Base-by-base conservation (phyloP, 2,797 vertebrate genomes). In the Crenichthys baileyi region DNA sequence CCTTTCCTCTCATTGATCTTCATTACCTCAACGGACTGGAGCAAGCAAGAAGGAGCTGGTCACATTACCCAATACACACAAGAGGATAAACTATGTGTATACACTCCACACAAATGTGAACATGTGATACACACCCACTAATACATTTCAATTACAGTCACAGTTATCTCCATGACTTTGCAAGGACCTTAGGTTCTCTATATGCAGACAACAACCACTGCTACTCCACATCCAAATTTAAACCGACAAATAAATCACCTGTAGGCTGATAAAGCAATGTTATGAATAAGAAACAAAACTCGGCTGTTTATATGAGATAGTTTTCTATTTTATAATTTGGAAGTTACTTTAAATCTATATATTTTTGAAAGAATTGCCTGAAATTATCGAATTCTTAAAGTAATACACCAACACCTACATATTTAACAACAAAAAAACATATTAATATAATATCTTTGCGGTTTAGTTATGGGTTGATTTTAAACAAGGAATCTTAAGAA, bases 1-100 rank as follows among this genome's bases (percentile, higher is more conserved):
- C 93, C 88, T 88, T 92, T 90, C 91, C 90, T 94, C 91, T 92
- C 93, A 95, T 95, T 96, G 95, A 95, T 96, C 95, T 94, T 95
- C 94, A 95, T 96, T 95, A 95, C 90, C 90, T 91, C 78, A 83
- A 87, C 87, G 91, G 90, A 92, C 90, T 91, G 79, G 77, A 90
- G 84, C 80, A 70, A 88, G 85, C 83, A 79, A 84, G 81, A 80
- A 86, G 86, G 86, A 84, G 82, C 85, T 78, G 79, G 79, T 84
- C 68, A 83, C 89, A 81, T 74, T 79, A 79, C 78, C 72, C 79
- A 82, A 53, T 80, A 88, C 77, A 88, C 87, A 85, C 61, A 77
- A 36, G 26, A 73, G 80, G 67, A 86, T 78, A 68, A 36, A 79
- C 81, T 79, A 16, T 8, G 24, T 26, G 44, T 76, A 81, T 50